Evolutionary conservation across 2,888 invertebrate genomes (phyloP), one percentile per base, ranked within the genome.

Genomic region (Acleris emargana): DNA sequence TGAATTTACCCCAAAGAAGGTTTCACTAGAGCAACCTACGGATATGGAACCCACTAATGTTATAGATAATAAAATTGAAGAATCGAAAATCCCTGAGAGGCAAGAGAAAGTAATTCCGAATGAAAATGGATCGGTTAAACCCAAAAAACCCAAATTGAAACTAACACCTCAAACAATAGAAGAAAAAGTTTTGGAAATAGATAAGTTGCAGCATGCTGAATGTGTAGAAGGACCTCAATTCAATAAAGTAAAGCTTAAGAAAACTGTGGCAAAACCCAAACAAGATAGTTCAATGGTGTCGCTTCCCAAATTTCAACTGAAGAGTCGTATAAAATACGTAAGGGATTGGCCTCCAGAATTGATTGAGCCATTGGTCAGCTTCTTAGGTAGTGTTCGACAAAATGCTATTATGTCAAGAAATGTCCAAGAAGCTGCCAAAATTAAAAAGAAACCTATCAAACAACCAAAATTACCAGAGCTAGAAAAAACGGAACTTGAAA

Each of bases 351-450:
- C 96, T 16, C 94, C 96, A 4, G 84, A 92, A 67, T 83, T 92
- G 47, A 81, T 94, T 52, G 87, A 89, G 67, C 94, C 94, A 1
- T 77, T 89, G 28, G 77, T 95, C 4, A 92, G 88, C 3, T 81
- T 86, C 54, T 84, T 96, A 64, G 94, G 94, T 61, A 93, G 94
- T 60, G 72, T 94, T 18, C 94, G 94, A 70, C 94, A 94, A 75
- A 93, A 93, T 75, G 96, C 96, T 28, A 94, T 95, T 70, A 81
- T 96, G 47, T 96, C 96, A 0, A 93, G 96, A 76, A 95, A 95
- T 80, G 91, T 95, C 9, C 94, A 95, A 84, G 96, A 96, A 81
- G 96, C 96, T 7, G 87, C 94, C 68, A 93, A 95, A 80, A 82
- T 95, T 13, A 85, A 95, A 54, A 95, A 94, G 81, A 94, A 93